These are phyloP conservation scores for Periophthalmus modestus DNA, from an alignment of 2,113 vertebrate genomes.

Conservation along the genomic window DNA sequence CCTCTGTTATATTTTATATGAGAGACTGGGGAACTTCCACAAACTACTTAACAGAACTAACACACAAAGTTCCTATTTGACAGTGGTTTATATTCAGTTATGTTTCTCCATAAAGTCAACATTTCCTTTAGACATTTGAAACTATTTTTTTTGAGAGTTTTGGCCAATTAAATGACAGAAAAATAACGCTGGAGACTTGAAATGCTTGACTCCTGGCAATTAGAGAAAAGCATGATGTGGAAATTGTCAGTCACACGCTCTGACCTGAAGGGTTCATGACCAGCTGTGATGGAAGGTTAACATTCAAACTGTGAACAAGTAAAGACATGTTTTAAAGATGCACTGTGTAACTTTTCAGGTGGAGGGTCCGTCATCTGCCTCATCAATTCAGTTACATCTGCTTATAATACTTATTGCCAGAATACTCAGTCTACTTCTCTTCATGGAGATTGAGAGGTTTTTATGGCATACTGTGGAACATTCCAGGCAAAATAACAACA, in stretches of 20 bases:
- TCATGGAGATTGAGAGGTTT: no score
- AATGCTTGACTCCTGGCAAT: not conserved
- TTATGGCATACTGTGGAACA: no score
- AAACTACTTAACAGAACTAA: not conserved
- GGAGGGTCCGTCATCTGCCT: no score
- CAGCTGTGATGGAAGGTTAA: conserved; percentile 8
- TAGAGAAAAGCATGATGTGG: conserved; percentile 3
- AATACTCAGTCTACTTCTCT: no score
- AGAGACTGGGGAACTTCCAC: not conserved
- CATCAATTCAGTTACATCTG: no score
- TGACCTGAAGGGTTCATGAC: conserved; percentile 7
- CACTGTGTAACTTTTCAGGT: no score
- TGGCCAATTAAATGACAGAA: not conserved
- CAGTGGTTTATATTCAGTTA: not conserved
- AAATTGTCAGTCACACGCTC: conserved; percentile 17
- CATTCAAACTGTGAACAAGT: not conserved
- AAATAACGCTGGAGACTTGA: not conserved
- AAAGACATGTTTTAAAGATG: not conserved
- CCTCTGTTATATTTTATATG: no score
- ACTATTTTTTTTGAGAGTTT: not conserved
- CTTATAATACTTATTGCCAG: no score
- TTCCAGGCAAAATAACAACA: no score
- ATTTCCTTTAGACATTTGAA: not conserved
- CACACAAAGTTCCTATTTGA: not conserved
- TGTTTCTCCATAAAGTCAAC: not conserved